Evolutionary conservation across 2,888 invertebrate genomes (phyloP), one percentile per base, ranked within the genome.

Genomic region (Bibio marci): DNA sequence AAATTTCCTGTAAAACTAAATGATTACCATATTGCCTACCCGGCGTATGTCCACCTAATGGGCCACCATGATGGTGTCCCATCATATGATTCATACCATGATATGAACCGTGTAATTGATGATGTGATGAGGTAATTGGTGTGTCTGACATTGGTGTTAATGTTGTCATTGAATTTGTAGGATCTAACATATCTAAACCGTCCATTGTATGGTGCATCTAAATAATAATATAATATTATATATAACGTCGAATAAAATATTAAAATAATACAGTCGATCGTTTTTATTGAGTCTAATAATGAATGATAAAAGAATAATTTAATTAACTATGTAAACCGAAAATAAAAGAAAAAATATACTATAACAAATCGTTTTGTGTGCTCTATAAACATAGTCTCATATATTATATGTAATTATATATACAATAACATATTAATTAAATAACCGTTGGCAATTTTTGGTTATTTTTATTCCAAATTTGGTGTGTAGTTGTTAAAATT

Each of bases 171-270:
- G 86, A 81, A 39, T 83, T 79, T 30, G 86, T 79, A 14, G 90
- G 87, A 58, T 90, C 90, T 53, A 91, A 64, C 85, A 90, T 87
- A 58, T 90, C 90, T 52, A 91, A 64, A 12, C 87, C 85, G 59
- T 90, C 90, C 88, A 90, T 90, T 37, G 82, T 80, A 50, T 81
- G 83, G 57, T 86, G 87, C 87, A 91, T 90, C 87, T 90, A 75
- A 12, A 32, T 28, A 28, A 7, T 28, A 4, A 28, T 12, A 12
- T 28, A 28, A 28, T 12, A 11, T 4, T 6, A 22, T 22, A 22
- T 22, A 22, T 22, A 6, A 22, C 22, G 8, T 22, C 8, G 4
- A 22, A 22, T 22, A 22, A 4, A 22, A 22, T 22, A 22, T 22
- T 18, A 18, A 22, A n/a, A 33, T 33, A 33, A 14, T 2, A 19